Base-by-base conservation (phyloP, 2,888 invertebrate species). In the Drosophila pseudotalamancana region DNA sequence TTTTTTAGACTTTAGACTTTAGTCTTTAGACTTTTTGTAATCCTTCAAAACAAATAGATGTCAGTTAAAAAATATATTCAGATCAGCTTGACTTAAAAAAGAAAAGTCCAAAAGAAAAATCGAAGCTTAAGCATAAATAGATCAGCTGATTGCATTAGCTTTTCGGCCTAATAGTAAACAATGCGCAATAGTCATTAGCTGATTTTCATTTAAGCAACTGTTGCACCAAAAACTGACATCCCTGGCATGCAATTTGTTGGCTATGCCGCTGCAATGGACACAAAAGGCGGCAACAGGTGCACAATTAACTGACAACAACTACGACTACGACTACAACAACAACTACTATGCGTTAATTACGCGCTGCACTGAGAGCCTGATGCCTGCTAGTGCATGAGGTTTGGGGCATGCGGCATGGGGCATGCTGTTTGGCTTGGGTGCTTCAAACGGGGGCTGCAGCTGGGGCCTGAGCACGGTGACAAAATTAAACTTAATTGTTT, bases 401-500 rank as follows among this genome's bases (percentile, higher is more conserved):
- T n/a, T n/a, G n/a, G n/a, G n/a, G 27, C 29, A 2, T 40, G 29
- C 21, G 31, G 12, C 32, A 32, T 32, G 42, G 27, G 21, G 27
- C 12, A 45, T 16, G 9, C 4, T 11, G 29, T 35, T 19, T 32
- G 29, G 29, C 12, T 25, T 29, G 39, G 45, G 45, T 43, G 63
- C 31, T 55, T 49, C 27, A 25, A 6, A 50, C 46, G 45, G 65
- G 50, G 16, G 23, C 19, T 32, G 18, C 31, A 39, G 37, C 63
- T 60, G 48, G 39, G 19, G 51, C 59, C 48, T 53, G 57, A 60
- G 74, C 82, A 71, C 79, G 76, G 88, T 86, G 88, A 87, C 83
- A 84, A 83, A 88, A 84, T 88, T 88, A 84, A 85, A 87, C 69
- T 88, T 88, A 84, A 84, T 84, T 88, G 89, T 84, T 88, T 84